Evolutionary conservation across 2,888 invertebrate genomes (phyloP), one percentile per base, ranked within the genome.

Genomic region (Onchidella celtica): DNA sequence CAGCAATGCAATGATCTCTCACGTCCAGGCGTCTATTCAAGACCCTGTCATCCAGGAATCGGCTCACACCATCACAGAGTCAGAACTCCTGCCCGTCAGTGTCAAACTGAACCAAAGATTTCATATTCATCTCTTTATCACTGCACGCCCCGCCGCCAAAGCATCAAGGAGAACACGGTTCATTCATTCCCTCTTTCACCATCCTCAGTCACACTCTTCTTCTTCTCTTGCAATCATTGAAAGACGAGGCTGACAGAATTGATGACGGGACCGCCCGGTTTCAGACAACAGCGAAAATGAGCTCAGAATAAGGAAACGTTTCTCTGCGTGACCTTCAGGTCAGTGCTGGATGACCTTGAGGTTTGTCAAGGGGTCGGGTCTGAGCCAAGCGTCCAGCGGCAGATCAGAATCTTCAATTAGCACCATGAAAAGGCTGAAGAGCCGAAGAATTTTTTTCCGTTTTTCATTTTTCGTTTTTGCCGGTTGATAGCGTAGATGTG

Each of bases 381-480:
- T 27, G n/a, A 40, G 70, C 70, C 61, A 59, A 78, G 70, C 38
- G 59, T 14, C 40, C 36, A 55, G 47, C 24, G 61, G 57, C 21
- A 59, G 70, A 78, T 47, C 78, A 78, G 78, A 61, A 61, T 78
- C 78, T 78, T 78, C 78, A 78, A 78, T 78, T 78, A 78, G 61
- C 57, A 65, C 24, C 11, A n/a, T 68, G 66, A 77, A 77, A 68
- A 24, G 77, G 11, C 47, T 34, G 27, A 24, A 27, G n/a, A 57
- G 74, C 55, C n/a, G n/a, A n/a, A n/a, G n/a, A n/a, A n/a, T n/a
- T n/a, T n/a, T n/a, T n/a, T n/a, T n/a, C n/a, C n/a, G n/a, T n/a
- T n/a, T n/a, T n/a, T n/a, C n/a, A n/a, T n/a, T n/a, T n/a, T n/a
- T n/a, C n/a, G n/a, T n/a, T n/a, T n/a, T n/a, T n/a, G n/a, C n/a